Evolutionary conservation across 2,797 vertebrate genomes (phyloP).

Genomic region (Semaprochilodus insignis): DNA sequence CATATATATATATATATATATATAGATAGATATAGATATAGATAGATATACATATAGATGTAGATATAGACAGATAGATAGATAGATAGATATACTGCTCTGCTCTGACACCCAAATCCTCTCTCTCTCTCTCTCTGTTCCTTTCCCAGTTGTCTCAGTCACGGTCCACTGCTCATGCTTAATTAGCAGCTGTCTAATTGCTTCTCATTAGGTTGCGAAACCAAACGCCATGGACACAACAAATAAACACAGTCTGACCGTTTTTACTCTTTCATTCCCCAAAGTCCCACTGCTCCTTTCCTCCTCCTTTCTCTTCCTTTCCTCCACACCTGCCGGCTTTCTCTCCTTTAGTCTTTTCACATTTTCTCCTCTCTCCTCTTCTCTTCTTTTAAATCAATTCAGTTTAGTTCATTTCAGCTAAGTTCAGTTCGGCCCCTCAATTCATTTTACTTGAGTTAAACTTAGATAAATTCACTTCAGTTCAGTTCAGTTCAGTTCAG

Average conservation of each 20-base stretch:
- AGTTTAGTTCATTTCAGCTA: not conserved
- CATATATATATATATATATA: too few species aligned
- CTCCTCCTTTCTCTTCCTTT: constrained; percentile 22
- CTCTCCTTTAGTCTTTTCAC: constrained; percentile 23
- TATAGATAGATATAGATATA: too few species aligned
- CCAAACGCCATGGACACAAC: constrained; percentile 70
- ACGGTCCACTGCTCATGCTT: constrained; percentile 77
- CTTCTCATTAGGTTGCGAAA: constrained; percentile 76
- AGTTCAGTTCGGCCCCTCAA: too few species aligned
- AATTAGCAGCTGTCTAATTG: constrained; percentile 83
- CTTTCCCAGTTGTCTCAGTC: constrained; percentile 55
- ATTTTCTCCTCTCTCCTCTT: not conserved
- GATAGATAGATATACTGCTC: not conserved
- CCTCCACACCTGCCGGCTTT: constrained; percentile 9
- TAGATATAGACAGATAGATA: too few species aligned
- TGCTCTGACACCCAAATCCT: constrained; percentile 5
- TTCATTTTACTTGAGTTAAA: too few species aligned
- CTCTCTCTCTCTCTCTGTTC: constrained; percentile 48
- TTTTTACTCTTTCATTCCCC: constrained; percentile 18
- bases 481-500: not conserved
- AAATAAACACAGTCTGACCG: constrained; percentile 63
- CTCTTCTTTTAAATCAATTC: too few species aligned
- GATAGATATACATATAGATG: too few species aligned
- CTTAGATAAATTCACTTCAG: too few species aligned
- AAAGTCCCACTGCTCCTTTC: constrained; percentile 30